Conservation (phyloP, 2,888 invertebrate genomes). For the Drosophila hawaiiensis region DNA sequence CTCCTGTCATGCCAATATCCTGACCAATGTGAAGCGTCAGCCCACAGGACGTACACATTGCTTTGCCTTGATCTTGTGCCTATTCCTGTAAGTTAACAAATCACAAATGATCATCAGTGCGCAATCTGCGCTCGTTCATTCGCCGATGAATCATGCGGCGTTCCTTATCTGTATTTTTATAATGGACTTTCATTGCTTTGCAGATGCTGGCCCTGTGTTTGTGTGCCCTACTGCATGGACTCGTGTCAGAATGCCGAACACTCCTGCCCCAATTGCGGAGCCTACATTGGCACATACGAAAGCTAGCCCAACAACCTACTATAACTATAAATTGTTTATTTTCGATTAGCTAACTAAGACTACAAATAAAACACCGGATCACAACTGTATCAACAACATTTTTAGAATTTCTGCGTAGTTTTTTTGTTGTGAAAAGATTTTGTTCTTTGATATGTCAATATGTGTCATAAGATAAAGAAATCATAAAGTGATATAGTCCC, state of each 20-base stretch:
- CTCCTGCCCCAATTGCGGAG: slow-evolving; percentile 76
- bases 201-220: slow-evolving; percentile 76
- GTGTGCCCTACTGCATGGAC: slow-evolving; percentile 74
- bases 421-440: background rate
- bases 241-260: slow-evolving; percentile 79
- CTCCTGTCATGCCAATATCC: slow-evolving; percentile 63
- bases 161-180: background rate
- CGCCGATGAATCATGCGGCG: slow-evolving; percentile 31
- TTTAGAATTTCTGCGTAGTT: background rate
- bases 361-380: slow-evolving; percentile 25
- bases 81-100: slow-evolving; percentile 64
- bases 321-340: slow-evolving; percentile 16
- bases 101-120: background rate
- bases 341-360: background rate
- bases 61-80: slow-evolving; percentile 60
- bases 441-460: background rate
- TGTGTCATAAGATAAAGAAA: background rate
- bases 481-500: background rate
- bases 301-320: slow-evolving; percentile 13
- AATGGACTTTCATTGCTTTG: background rate
- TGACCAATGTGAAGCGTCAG: slow-evolving; percentile 47
- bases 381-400: background rate
- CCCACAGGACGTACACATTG: slow-evolving; percentile 64
- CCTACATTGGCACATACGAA: slow-evolving; percentile 73
- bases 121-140: slow-evolving; percentile 2